Evolutionary conservation across 2,888 invertebrate genomes (phyloP).

Genomic region (Ceraclea dissimilis): DNA sequence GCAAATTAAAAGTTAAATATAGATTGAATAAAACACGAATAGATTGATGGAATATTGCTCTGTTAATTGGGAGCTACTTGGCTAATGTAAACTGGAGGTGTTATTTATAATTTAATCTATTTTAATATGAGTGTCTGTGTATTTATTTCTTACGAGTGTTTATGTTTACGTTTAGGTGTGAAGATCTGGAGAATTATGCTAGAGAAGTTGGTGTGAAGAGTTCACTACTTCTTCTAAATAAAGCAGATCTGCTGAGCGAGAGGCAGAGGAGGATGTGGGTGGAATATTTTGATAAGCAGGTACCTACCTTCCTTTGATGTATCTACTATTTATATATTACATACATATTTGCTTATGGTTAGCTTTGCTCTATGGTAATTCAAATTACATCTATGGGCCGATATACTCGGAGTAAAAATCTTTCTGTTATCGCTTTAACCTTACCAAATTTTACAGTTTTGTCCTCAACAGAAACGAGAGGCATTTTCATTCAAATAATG

Average conservation of each 20-base stretch:
- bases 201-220: slow-evolving; percentile 68
- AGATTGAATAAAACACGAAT: too few relatives aligned
- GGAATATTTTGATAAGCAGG: slow-evolving; percentile 66
- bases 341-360: background rate
- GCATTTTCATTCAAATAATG: too few relatives aligned
- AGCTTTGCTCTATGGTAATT: too few relatives aligned
- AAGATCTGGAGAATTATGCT: slow-evolving; percentile 84
- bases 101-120: slow-evolving; percentile 1
- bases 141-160: background rate
- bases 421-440: too few relatives aligned
- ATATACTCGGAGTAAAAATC: too few relatives aligned
- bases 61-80: too few relatives aligned
- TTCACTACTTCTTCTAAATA: slow-evolving; percentile 86
- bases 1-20: too few relatives aligned
- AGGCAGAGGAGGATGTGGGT: slow-evolving; percentile 80
- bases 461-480: too few relatives aligned
- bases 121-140: background rate
- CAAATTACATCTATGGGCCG: too few relatives aligned
- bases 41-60: too few relatives aligned
- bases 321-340: background rate
- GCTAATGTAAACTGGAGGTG: too few relatives aligned
- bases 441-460: too few relatives aligned
- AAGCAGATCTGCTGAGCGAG: slow-evolving; percentile 84
- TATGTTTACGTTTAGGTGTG: slow-evolving; percentile 52
- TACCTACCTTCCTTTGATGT: slow-evolving; percentile 25